Base-by-base conservation (phyloP, 2,113 vertebrate genomes). In the Cercocebus atys region DNA sequence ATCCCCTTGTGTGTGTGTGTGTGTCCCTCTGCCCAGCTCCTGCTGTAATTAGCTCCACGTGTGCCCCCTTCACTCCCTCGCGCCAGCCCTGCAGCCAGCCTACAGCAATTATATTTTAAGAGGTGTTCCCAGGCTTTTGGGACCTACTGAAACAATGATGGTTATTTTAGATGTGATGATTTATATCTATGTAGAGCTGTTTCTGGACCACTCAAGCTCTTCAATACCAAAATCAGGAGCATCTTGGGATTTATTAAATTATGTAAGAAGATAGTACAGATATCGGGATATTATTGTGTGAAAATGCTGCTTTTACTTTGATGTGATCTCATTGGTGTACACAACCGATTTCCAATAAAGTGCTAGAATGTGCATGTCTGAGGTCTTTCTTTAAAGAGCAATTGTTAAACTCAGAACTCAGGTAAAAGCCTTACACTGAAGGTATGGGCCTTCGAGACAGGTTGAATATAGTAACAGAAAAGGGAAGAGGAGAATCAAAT, bases 131-230 rank as follows among this genome's bases (percentile, higher is more conserved):
- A 55, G 85, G 83, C 61, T 89, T 91, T 66, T 64, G 80, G 88
- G 93, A 86, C 75, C 3, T 47, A 66, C 38, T 75, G 72, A 92
- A 86, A 70, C 75, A 95, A 13, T 38, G 32, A 52, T 89, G 68
- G 72, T 66, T 88, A 70, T 95, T 94, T 95, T 95, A 92, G 84
- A 97, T 6, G 79, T 79, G 86, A 50, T 87, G 43, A 38, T 81
- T 85, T 97, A 86, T 96, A 92, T 97, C 97, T 97, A 94, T 97
- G 75, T 20, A 76, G n/a, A 87, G 78, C 75, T 76, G 94, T 97
- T 94, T 96, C 57, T 96, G 68, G 50, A 85, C 40, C 50, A 88
- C 32, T 55, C 5, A 82, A 95, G 57, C 35, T 92, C n/a, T 92
- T 97, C 87, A 80, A 43, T 61, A 38, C 9, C 50, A 40, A 88